Evolutionary conservation across 1,140 invertebrate species (phyloP).

Genomic region (Penaeus japonicus): DNA sequence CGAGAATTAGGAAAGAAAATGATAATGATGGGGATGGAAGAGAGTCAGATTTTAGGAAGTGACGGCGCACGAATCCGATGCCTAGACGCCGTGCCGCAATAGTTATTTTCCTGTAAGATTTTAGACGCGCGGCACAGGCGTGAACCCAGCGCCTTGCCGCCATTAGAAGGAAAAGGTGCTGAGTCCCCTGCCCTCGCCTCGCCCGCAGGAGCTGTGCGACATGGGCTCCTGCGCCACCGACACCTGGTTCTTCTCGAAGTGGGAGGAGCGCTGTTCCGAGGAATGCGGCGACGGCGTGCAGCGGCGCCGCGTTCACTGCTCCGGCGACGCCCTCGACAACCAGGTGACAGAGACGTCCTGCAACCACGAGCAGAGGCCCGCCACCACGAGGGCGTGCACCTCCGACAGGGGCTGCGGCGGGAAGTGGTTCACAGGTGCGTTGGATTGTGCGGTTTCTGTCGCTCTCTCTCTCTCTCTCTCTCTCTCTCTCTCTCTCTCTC

Average conservation of each 20-base stretch:
- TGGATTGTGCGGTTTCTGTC: conserved; percentile 66
- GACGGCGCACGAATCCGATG: no score
- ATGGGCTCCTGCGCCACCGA: conserved; percentile 64
- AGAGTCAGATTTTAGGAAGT: no score
- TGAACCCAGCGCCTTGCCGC: no score
- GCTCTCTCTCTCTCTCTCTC: no score
- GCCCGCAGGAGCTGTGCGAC: conserved; percentile 65
- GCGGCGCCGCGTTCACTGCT: conserved; percentile 72
- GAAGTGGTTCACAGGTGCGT: conserved; percentile 76
- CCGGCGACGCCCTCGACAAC: conserved; percentile 65
- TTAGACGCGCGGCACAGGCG: no score
- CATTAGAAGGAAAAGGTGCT: no score
- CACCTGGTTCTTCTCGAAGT: conserved; percentile 66
- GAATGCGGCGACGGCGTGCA: conserved; percentile 73
- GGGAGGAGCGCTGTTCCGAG: conserved; percentile 64
- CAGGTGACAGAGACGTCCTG: conserved; percentile 63
- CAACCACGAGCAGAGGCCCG: conserved; percentile 68
- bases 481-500: no score
- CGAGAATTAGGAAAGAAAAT: no score
- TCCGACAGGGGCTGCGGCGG: conserved; percentile 72
- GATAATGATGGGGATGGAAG: no score
- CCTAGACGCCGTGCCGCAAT: no score
- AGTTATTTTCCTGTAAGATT: no score
- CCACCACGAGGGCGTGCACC: conserved; percentile 70
- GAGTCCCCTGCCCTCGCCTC: not conserved